Conservation (phyloP, 2,797 vertebrate genomes). For the Coregonus sp. region DNA sequence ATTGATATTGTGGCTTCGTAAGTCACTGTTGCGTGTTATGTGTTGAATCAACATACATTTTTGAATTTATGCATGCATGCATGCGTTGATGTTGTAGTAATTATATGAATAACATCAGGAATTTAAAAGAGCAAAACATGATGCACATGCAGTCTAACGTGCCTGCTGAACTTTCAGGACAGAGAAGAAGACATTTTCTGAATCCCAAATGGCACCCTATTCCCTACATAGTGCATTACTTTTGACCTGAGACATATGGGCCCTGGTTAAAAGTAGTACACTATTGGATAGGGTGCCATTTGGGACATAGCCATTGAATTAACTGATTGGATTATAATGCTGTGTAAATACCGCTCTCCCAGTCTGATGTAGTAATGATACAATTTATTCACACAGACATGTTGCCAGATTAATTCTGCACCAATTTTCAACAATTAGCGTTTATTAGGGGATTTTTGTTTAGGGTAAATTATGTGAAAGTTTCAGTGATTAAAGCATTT, state of each 20-base stretch:
- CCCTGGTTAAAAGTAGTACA: neutral
- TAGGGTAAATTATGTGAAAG: slow-evolving; percentile 59
- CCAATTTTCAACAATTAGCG: slow-evolving; percentile 65
- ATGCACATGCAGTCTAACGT: slow-evolving; percentile 51
- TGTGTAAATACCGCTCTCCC: slow-evolving; percentile 45
- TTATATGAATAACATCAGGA: slow-evolving; percentile 23
- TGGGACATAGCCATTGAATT: slow-evolving; percentile 43
- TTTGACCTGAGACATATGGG: neutral
- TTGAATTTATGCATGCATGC: neutral
- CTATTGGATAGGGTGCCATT: neutral
- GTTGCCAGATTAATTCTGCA: slow-evolving; percentile 67
- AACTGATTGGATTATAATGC: slow-evolving; percentile 64
- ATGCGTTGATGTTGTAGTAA: neutral
- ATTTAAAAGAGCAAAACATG: slow-evolving; percentile 19
- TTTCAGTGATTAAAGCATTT: slow-evolving; percentile 53
- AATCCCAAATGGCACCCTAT: neutral
- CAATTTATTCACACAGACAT: slow-evolving; percentile 60
- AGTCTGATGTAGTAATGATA: slow-evolving; percentile 59
- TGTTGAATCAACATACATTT: neutral
- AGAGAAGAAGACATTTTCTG: slow-evolving; percentile 18
- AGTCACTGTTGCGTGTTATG: slow-evolving; percentile 20
- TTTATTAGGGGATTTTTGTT: slow-evolving; percentile 51
- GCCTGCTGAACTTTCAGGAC: slow-evolving; percentile 45
- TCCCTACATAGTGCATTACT: neutral
- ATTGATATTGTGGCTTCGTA: neutral